Percentiles rank a stretch among this genome's conserved stretches.
phyloP scores from a whole-genome alignment of 2,797 vertebrate genomes.

The Hapalemur alaotrensis region DNA sequence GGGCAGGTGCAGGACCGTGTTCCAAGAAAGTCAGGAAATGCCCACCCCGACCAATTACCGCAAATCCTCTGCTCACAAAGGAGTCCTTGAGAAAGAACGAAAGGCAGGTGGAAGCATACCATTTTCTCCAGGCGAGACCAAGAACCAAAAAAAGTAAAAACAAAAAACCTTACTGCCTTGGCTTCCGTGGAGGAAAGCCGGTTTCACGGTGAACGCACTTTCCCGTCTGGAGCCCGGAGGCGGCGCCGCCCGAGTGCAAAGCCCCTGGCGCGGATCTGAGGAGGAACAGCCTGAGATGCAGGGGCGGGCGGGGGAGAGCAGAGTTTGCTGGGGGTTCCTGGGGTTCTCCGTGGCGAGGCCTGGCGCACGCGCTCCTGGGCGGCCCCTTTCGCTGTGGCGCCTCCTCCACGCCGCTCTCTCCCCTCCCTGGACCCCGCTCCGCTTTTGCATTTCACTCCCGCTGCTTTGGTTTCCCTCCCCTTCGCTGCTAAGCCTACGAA shows the following conservation, averaged over 20 bases:
- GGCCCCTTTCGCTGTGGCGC: no score
- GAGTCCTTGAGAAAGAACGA: conserved; percentile 7
- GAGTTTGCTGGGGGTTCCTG: rapidly evolving
- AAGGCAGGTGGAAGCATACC: neutral
- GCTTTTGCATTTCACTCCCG: neutral
- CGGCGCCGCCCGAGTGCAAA: neutral
- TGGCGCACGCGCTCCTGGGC: neutral
- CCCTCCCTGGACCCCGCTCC: neutral
- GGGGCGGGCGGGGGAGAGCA: no score
- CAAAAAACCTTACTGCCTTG: neutral
- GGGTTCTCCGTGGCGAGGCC: neutral
- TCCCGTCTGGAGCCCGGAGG: neutral
- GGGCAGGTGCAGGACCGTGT: neutral
- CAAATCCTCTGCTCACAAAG: conserved; percentile 33
- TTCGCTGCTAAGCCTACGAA: neutral
- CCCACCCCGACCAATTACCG: neutral
- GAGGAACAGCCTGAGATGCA: neutral
- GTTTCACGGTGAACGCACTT: neutral
- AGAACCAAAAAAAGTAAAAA: neutral
- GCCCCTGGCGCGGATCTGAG: no score
- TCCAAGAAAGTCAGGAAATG: conserved; percentile 47
- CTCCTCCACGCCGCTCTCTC: neutral
- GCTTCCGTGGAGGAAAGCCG: neutral
- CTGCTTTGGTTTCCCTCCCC: neutral
- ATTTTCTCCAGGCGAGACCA: conserved; percentile 42